A percentile compares a stretch with the other conserved stretches of the same genome.
These are phyloP conservation scores for Amphipoea oculea DNA, from an alignment of 2,888 invertebrate species.

Conservation along the genomic window DNA sequence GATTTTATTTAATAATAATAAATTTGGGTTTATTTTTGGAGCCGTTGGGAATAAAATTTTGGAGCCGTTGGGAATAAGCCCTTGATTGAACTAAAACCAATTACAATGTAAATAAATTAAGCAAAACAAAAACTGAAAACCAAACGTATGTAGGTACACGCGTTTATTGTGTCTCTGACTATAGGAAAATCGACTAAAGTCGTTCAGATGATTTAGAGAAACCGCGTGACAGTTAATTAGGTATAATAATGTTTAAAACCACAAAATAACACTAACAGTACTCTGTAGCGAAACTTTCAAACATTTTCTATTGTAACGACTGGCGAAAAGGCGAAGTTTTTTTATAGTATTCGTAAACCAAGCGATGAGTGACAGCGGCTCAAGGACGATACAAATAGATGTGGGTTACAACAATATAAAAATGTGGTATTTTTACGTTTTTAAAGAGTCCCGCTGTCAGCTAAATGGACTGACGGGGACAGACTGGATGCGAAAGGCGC, in stretches of 20 bases:
- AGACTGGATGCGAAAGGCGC: not conserved
- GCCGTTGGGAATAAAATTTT: too few species aligned
- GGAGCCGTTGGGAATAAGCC: too few species aligned
- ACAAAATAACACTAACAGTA: conserved; percentile 21
- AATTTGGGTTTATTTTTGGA: too few species aligned
- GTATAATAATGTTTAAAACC: not conserved
- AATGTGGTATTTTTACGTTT: conserved; percentile 12
- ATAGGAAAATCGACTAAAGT: not conserved
- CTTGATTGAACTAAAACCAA: too few species aligned
- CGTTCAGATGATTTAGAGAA: not conserved
- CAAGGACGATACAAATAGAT: conserved; percentile 12
- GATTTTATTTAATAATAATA: too few species aligned
- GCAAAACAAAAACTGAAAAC: not conserved
- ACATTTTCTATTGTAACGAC: conserved; percentile 11
- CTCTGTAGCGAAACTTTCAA: conserved; percentile 4
- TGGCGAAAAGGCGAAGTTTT: conserved; percentile 35
- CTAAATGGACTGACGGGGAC: not conserved
- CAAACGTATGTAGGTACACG: not conserved
- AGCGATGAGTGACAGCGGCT: conserved; percentile 41
- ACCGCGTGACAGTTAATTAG: not conserved
- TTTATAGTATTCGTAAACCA: conserved; percentile 44
- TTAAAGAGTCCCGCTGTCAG: not conserved
- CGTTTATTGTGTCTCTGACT: not conserved
- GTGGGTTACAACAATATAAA: not conserved
- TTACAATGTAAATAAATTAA: too few species aligned